Base-by-base conservation (phyloP, 2,888 invertebrate species). In the Nebria salina region DNA sequence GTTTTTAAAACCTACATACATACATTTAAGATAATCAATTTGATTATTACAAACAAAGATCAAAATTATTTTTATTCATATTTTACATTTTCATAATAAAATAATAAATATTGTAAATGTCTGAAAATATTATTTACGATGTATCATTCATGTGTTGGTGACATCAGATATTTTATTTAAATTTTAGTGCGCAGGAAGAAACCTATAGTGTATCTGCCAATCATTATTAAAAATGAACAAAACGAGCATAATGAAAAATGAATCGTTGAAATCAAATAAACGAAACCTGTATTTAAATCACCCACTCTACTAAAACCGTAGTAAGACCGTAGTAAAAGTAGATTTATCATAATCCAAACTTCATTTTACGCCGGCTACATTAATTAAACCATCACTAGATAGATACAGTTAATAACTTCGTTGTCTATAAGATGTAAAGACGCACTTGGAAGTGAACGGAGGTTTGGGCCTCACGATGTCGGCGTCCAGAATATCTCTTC, bases 401-500 rank as follows among this genome's bases (percentile, higher is more conserved):
- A 54, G 54, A 54, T 54, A 54, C 54, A 54, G 54, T 54, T 54
- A 54, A 54, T 54, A 54, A 54, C 54, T 54, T 54, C 54, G 54
- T 54, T 54, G 54, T 54, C 54, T 54, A 54, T 54, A 54, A 54
- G 54, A 54, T 54, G 13, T 8, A 54, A 0, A 54, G 54, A 54
- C 13, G 34, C 41, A 11, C 26, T 34, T 72, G 72, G 72, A 72
- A 72, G 41, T 72, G 41, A 72, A 26, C 26, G 72, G 34, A 41
- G 26, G 72, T 72, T 34, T 13, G 41, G 3, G 15, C 72, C 41
- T 1, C 41, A 34, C 72, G 72, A 26, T 34, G 41, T n/a, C 9
- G 41, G 72, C 26, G 26, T 72, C 72, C 26, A 41, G 13, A 72
- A 41, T 8, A 72, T 72, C 72, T 72, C 41, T 72, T 72, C 72